Evolutionary conservation across 2,797 vertebrate genomes (phyloP).

Genomic region (Ctenochaetus hawaiiensis): DNA sequence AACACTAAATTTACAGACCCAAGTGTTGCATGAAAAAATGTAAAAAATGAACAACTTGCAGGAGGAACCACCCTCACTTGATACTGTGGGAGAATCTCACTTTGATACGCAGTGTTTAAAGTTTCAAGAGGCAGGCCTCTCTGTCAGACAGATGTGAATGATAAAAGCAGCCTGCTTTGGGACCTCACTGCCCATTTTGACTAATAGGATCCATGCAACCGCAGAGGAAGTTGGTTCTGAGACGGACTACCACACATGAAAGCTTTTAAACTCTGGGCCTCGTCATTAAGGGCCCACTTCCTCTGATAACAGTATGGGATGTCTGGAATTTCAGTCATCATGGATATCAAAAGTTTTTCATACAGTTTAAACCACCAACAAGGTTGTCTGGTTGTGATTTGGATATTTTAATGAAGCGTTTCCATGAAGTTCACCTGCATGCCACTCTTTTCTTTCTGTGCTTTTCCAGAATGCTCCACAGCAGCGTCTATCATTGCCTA

Average conservation of each 20-base stretch:
- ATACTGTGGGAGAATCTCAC: slow-evolving; percentile 37
- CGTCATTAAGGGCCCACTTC: slow-evolving; percentile 61
- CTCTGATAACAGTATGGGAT: slow-evolving; percentile 56
- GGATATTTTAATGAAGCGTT: slow-evolving; percentile 12
- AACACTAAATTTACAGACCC: slow-evolving; percentile 10
- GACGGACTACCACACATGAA: slow-evolving; percentile 57
- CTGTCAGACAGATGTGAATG: slow-evolving; percentile 67
- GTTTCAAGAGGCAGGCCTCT: slow-evolving; percentile 48
- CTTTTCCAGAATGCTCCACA: slow-evolving; percentile 33
- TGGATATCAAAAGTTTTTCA: slow-evolving; percentile 23
- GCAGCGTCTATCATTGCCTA: slow-evolving; percentile 28
- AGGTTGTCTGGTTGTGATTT: not conserved
- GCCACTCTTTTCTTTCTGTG: not conserved
- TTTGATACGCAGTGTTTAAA: slow-evolving; percentile 46
- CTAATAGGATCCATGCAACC: slow-evolving; percentile 74
- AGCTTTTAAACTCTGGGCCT: slow-evolving; percentile 63
- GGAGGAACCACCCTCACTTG: slow-evolving; percentile 14
- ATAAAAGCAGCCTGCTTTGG: slow-evolving; percentile 61
- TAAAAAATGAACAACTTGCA: slow-evolving; percentile 7
- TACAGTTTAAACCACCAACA: not conserved
- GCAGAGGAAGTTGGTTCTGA: slow-evolving; percentile 71
- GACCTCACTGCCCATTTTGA: slow-evolving; percentile 44
- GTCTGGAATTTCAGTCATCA: slow-evolving; percentile 19
- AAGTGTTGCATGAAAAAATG: slow-evolving; percentile 27
- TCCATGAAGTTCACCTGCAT: slow-evolving; percentile 3